phyloP scores from a whole-genome alignment of 1,140 invertebrate species.

The Macrocentrus cingulum region DNA sequence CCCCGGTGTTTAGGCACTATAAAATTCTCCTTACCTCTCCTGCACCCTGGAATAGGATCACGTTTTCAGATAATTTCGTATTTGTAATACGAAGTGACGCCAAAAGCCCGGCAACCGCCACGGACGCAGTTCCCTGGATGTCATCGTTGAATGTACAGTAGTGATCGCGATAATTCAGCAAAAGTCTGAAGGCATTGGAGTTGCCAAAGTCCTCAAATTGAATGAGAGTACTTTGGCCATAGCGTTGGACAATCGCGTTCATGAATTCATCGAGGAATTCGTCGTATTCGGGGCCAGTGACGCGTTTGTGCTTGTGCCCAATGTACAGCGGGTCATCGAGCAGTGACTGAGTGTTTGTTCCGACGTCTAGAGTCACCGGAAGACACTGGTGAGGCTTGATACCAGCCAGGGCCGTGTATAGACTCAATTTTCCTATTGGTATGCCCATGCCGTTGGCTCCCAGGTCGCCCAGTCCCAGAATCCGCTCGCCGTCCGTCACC shows the following conservation, averaged over 20 bases:
- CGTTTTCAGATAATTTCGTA: constrained; percentile 76
- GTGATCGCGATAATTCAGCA: constrained; percentile 79
- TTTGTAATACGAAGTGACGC: constrained; percentile 78
- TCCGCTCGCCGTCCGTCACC: constrained; percentile 92
- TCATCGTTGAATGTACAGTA: constrained; percentile 97
- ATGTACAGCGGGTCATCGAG: constrained; percentile 91
- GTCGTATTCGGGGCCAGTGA: constrained; percentile 83
- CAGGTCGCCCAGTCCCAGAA: constrained; percentile 90
- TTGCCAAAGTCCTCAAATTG: constrained; percentile 97
- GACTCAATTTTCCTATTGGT: constrained; percentile 85
- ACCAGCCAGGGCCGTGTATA: constrained; percentile 90
- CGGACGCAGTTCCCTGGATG: constrained; percentile 89
- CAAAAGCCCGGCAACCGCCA: constrained; percentile 89
- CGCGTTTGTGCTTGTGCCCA: constrained; percentile 81
- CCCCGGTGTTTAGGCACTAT: too few species aligned
- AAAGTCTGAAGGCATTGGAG: constrained; percentile 82
- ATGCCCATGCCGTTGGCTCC: constrained; percentile 95
- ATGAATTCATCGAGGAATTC: constrained; percentile 98
- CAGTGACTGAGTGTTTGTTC: constrained; percentile 84
- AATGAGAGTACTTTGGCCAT: constrained; percentile 79
- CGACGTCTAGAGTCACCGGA: constrained; percentile 88
- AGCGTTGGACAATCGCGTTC: constrained; percentile 82
- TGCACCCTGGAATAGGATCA: constrained; percentile 88
- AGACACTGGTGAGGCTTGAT: constrained; percentile 88
- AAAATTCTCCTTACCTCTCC: constrained; percentile 69